Percentiles rank a stretch among this genome's conserved stretches.
Conservation (phyloP, 2,113 vertebrate genomes). For the Vombatus ursinus region DNA sequence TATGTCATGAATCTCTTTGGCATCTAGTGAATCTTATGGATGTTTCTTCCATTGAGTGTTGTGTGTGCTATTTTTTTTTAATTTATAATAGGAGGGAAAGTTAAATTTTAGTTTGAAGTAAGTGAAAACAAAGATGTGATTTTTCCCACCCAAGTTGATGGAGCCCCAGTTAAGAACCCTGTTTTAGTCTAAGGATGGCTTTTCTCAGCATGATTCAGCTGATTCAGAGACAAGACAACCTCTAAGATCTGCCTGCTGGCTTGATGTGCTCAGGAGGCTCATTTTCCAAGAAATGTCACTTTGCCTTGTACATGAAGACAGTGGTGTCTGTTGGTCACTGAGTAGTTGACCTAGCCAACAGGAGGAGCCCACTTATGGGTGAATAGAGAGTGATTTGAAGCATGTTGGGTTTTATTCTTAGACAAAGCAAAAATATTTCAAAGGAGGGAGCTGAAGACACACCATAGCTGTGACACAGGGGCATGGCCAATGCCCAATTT, state of each 20-base stretch:
- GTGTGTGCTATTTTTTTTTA: not conserved
- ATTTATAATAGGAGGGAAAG: not conserved
- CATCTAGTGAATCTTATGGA: not conserved
- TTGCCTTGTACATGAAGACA: not conserved
- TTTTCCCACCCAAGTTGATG: not conserved
- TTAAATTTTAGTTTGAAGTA: not conserved
- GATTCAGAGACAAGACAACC: not conserved
- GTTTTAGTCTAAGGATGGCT: not conserved
- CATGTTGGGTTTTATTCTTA: not conserved
- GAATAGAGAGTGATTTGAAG: not conserved
- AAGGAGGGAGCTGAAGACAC: not conserved
- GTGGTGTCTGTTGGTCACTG: slow-evolving; percentile 13
- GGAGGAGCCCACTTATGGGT: not conserved
- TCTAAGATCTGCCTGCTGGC: not conserved
- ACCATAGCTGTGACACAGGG: not conserved
- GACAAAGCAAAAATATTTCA: not conserved
- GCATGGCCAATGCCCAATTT: not conserved
- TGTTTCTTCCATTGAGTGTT: not conserved
- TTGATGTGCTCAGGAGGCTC: not conserved
- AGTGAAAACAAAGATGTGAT: not conserved
- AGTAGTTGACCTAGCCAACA: not conserved
- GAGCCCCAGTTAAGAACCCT: not conserved
- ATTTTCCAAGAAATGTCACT: not conserved
- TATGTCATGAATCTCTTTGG: not conserved
- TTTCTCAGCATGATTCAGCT: not conserved